Evolutionary conservation across 2,797 vertebrate species (phyloP).

Genomic region (Rhinella marina): DNA sequence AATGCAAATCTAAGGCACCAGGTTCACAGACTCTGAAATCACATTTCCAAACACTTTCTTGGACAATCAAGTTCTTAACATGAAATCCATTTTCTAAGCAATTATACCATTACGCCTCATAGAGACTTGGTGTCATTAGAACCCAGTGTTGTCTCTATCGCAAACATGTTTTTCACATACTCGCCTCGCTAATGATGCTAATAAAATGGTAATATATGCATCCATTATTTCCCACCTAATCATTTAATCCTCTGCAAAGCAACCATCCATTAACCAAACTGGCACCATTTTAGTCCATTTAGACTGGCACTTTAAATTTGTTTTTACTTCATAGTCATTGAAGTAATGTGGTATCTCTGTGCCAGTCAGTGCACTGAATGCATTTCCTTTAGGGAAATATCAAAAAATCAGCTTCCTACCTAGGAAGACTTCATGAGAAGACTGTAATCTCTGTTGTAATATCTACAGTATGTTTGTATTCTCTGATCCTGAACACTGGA

Average conservation of each 20-base stretch:
- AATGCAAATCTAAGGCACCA: neutral
- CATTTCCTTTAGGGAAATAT: neutral
- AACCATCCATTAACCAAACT: neutral
- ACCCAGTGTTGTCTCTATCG: neutral
- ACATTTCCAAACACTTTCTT: neutral
- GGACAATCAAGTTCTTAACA: neutral
- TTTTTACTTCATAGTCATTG: neutral
- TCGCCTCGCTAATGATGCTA: neutral
- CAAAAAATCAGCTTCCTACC: neutral
- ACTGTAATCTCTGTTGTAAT: no score
- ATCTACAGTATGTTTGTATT: no score
- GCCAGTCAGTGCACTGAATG: neutral
- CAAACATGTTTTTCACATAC: neutral
- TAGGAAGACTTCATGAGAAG: neutral
- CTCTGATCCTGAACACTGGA: no score
- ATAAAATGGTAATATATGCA: neutral
- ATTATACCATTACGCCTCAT: neutral
- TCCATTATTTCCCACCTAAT: constrained; percentile 12
- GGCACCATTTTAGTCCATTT: constrained; percentile 8
- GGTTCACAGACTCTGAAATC: neutral
- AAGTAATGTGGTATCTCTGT: neutral
- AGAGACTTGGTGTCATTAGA: neutral
- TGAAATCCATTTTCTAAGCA: neutral
- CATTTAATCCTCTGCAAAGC: neutral
- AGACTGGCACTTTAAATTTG: neutral